Conservation (phyloP, 1,140 invertebrate genomes). For the Pantala flavescens region DNA sequence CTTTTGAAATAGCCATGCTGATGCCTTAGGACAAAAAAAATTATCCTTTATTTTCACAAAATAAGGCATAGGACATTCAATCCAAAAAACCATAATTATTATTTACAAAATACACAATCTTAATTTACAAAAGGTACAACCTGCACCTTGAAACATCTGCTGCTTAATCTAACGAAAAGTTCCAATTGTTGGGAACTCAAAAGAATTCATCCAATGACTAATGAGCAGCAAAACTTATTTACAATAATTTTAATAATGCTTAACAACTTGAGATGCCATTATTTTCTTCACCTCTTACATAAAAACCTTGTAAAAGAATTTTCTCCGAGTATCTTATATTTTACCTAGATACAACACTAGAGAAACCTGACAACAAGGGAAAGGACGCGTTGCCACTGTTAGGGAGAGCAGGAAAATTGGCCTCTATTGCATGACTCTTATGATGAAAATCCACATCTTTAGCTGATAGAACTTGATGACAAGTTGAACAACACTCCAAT, state of each 20-base stretch:
- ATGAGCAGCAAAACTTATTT: no score
- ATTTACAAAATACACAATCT: conserved; percentile 7
- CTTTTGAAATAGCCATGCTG: no score
- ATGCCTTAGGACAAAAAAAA: no score
- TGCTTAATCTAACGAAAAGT: background rate
- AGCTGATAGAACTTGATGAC: background rate
- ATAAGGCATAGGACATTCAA: background rate
- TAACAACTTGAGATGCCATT: no score
- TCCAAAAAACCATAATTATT: conserved; percentile 6
- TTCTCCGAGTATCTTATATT: background rate
- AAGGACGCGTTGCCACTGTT: background rate
- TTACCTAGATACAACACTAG: conserved; percentile 2
- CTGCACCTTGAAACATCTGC: background rate
- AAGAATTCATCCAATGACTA: no score
- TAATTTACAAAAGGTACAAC: background rate
- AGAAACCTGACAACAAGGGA: background rate
- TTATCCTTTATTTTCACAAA: background rate
- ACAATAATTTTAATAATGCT: no score
- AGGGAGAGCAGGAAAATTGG: background rate
- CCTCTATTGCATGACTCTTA: background rate
- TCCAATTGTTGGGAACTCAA: no score
- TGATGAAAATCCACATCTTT: background rate
- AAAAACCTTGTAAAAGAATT: no score
- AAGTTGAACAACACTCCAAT: background rate
- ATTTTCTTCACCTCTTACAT: no score